These are phyloP conservation scores for Tridacna crocea DNA, from an alignment of 2,888 invertebrate genomes.

Conservation along the genomic window DNA sequence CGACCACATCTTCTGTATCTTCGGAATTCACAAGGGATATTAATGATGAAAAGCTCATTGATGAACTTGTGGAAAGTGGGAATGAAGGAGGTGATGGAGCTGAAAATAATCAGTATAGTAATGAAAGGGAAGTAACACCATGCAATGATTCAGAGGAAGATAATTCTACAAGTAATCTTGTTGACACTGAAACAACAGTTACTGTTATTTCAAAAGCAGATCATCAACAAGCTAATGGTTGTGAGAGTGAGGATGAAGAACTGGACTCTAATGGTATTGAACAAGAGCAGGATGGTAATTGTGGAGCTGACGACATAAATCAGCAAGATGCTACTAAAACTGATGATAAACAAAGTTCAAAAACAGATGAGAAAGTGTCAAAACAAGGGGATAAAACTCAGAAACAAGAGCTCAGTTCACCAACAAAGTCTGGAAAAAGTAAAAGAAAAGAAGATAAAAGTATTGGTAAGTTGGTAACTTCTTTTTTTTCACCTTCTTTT, in stretches of 20 bases:
- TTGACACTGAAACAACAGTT: conserved; percentile 17
- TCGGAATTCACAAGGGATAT: conserved; percentile 38
- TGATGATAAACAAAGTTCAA: conserved; percentile 22
- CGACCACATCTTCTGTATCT: not conserved
- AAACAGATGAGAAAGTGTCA: conserved; percentile 17
- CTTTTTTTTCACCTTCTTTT: not conserved
- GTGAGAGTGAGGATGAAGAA: conserved; percentile 31
- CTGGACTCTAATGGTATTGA: conserved; percentile 63
- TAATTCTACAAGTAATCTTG: conserved; percentile 8
- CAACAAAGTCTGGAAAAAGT: conserved; percentile 64
- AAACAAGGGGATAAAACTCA: conserved; percentile 42
- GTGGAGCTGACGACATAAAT: conserved; percentile 26
- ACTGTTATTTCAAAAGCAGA: conserved; percentile 26
- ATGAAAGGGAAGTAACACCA: conserved; percentile 41
- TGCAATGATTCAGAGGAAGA: conserved; percentile 27
- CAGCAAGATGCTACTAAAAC: conserved; percentile 29
- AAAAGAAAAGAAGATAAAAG: conserved; percentile 80
- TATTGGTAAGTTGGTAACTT: conserved; percentile 69
- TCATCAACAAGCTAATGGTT: conserved; percentile 17
- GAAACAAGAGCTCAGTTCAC: conserved; percentile 49
- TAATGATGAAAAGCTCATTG: conserved; percentile 54
- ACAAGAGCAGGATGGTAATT: conserved; percentile 35
- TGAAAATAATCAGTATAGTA: conserved; percentile 14
- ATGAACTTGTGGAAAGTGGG: conserved; percentile 37
- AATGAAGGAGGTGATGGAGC: not conserved